Evolutionary conservation across 2,113 vertebrate genomes (phyloP), one percentile per base, ranked within the genome.

Genomic region (Tretioscincus oriximinensis): DNA sequence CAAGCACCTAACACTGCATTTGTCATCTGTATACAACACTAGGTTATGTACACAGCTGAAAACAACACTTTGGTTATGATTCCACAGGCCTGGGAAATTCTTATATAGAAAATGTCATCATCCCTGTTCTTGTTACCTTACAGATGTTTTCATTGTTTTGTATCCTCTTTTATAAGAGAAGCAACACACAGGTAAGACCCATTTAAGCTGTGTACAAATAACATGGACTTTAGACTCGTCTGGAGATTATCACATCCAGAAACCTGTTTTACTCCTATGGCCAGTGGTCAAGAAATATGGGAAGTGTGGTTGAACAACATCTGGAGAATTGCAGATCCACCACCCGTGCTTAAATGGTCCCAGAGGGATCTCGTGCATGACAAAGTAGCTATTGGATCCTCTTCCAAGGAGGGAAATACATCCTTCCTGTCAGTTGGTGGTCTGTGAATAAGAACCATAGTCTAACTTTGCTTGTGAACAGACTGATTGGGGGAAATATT

Each of bases 361-460:
- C 35, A 35, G 68, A 20, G 67, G 31, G 35, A 22, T 35, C 16
- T 20, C 1, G 18, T 68, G 68, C 41, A 35, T 11, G 35, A 24
- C 68, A 26, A 26, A 49, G 24, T 1, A 29, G 65, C 0, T 3
- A 0, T 5, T 58, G 3, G 22, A 22, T 21, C 12, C 60, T 3
- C 66, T 51, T 0, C 1, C 68, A 26, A 70, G 28, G 47, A 63
- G 4, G 9, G 14, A 45, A 35, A 22, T 28, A 76, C 35, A 9
- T 41, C 29, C 61, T 18, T 24, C 58, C 35, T 76, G 45, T 5
- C 24, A 45, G 26, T 29, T 14, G 47, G 64, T 54, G 45, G 41
- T 77, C 41, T 54, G n/a, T 67, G 49, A 60, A 45, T 31, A 61
- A 54, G 29, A 20, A 6, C 35, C 67, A 51, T 68, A 2, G 9